These are phyloP conservation scores for Pegoplata infirma DNA, from an alignment of 2,888 invertebrate genomes.

Conservation along the genomic window DNA sequence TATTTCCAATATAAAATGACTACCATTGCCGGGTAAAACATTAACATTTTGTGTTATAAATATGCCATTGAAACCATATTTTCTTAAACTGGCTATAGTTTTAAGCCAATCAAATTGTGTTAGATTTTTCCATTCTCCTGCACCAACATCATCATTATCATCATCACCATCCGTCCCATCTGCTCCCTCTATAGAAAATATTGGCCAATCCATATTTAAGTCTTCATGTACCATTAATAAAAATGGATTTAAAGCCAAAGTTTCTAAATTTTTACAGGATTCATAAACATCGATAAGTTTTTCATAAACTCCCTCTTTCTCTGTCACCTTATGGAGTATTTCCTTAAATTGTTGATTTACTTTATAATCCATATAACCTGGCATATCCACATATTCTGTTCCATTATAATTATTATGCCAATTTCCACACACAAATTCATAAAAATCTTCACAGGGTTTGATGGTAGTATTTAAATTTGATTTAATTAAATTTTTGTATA, in stretches of 20 bases:
- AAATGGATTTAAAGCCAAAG: slow-evolving; percentile 67
- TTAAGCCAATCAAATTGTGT: slow-evolving; percentile 70
- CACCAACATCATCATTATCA: no score
- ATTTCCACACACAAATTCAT: slow-evolving; percentile 70
- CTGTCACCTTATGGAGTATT: slow-evolving; percentile 49
- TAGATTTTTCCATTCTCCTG: slow-evolving; percentile 66
- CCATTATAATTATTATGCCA: slow-evolving; percentile 68
- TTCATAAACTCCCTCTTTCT: slow-evolving; percentile 52
- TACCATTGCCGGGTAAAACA: slow-evolving; percentile 67
- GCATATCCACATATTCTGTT: slow-evolving; percentile 69
- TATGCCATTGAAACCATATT: slow-evolving; percentile 69
- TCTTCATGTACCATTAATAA: slow-evolving; percentile 65
- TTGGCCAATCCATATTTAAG: slow-evolving; percentile 69
- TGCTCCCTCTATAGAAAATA: slow-evolving; percentile 67
- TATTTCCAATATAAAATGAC: slow-evolving; percentile 68
- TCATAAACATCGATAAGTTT: slow-evolving; percentile 65
- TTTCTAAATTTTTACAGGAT: slow-evolving; percentile 65
- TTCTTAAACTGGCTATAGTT: slow-evolving; percentile 66
- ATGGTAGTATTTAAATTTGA: slow-evolving; percentile 66
- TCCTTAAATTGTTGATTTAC: slow-evolving; percentile 67
- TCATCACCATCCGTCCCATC: no score
- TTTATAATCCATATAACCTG: slow-evolving; percentile 70
- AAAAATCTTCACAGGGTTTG: slow-evolving; percentile 72
- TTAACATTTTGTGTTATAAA: slow-evolving; percentile 68
- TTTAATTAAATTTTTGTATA: slow-evolving; percentile 65